These are phyloP conservation scores for Wiebesia pumilae DNA, from an alignment of 1,140 invertebrate genomes.

Conservation along the genomic window DNA sequence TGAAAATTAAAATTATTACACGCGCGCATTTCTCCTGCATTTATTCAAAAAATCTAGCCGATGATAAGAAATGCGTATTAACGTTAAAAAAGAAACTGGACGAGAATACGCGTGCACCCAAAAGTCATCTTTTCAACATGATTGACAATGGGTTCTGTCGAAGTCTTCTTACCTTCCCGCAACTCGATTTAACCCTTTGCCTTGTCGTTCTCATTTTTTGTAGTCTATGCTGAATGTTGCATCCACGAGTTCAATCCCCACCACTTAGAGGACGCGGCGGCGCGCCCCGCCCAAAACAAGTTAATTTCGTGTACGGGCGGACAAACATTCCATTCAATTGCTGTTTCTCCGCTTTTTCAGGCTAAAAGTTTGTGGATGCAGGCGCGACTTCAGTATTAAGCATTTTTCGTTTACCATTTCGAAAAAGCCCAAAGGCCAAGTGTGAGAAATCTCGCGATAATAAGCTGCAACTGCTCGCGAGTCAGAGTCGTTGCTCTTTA, in stretches of 20 bases:
- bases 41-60: not conserved
- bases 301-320: not conserved
- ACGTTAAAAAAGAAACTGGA: not conserved
- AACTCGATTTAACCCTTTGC: not conserved
- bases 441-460: not conserved
- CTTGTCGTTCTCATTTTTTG: conserved; percentile 22
- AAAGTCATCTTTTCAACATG: too few species aligned
- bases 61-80: not conserved
- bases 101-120: not conserved
- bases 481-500: not conserved
- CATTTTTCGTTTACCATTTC: not conserved
- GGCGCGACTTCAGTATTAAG: not conserved
- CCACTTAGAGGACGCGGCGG: conserved; percentile 32
- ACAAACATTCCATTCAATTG: conserved; percentile 42
- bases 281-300: conserved; percentile 68
- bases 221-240: conserved; percentile 1
- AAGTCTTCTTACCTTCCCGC: too few species aligned
- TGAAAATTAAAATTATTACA: too few species aligned
- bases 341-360: not conserved
- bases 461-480: not conserved
- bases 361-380: not conserved
- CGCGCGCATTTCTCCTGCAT: too few species aligned
- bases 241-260: conserved; percentile 60
- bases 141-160: too few species aligned
- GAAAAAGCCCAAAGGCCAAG: not conserved